Evolutionary conservation across 1,140 invertebrate genomes (phyloP).

Genomic region (Nephila pilipes): DNA sequence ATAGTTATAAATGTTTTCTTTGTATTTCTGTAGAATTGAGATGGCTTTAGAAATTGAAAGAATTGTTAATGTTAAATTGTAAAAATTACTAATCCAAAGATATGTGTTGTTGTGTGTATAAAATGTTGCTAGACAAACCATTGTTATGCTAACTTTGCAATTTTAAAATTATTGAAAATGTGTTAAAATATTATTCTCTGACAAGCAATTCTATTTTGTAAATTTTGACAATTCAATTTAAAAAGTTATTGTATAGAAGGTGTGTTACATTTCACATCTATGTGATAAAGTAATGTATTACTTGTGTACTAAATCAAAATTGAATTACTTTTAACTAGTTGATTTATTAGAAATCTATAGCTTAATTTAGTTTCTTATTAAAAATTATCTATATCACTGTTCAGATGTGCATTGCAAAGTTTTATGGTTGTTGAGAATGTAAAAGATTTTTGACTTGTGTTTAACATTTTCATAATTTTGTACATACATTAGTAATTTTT

Average conservation of each 20-base stretch:
- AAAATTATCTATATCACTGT: slow-evolving; percentile 26
- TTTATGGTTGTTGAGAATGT: slow-evolving; percentile 49
- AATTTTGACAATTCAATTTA: background rate
- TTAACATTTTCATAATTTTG: slow-evolving; percentile 30
- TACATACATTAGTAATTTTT: slow-evolving; percentile 35
- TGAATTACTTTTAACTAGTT: background rate
- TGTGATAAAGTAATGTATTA: background rate
- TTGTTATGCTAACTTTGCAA: background rate
- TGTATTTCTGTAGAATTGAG: background rate
- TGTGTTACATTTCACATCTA: background rate
- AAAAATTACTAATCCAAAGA: slow-evolving; percentile 39
- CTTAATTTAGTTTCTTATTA: background rate
- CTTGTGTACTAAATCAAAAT: slow-evolving; percentile 27
- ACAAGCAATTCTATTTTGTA: background rate
- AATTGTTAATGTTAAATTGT: slow-evolving; percentile 14
- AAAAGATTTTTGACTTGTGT: background rate
- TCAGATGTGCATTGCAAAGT: slow-evolving; percentile 25
- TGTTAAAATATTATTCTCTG: background rate
- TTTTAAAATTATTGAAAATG: background rate
- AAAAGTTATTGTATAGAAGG: too few species aligned
- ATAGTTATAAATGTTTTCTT: background rate
- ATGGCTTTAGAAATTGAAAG: background rate
- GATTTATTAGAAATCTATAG: background rate
- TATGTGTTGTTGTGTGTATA: slow-evolving; percentile 41
- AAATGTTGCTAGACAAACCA: slow-evolving; percentile 1